phyloP scores from a whole-genome alignment of 2,888 invertebrate genomes.

The Ornithoptera priamus region DNA sequence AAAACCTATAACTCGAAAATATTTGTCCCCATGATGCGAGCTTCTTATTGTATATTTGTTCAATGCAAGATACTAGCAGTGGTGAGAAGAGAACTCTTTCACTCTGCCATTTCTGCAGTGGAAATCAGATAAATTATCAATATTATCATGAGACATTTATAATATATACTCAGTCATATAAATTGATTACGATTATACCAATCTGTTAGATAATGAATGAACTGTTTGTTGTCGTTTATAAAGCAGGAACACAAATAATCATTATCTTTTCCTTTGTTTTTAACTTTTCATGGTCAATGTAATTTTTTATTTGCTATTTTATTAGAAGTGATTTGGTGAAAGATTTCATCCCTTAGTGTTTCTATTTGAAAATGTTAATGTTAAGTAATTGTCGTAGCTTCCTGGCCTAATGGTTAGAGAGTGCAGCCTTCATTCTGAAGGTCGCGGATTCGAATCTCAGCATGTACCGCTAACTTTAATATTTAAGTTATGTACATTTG shows the following conservation, averaged over 20 bases:
- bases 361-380: too few relatives aligned
- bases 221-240: neutral
- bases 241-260: neutral
- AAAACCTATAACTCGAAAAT: neutral
- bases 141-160: neutral
- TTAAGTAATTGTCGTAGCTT: too few relatives aligned
- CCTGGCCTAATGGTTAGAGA: too few relatives aligned
- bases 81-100: neutral
- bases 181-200: slow-evolving; percentile 13
- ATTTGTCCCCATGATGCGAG: neutral
- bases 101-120: neutral
- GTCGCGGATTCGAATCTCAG: too few relatives aligned
- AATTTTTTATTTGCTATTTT: neutral
- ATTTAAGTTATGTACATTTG: too few relatives aligned
- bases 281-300: neutral
- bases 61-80: neutral
- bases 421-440: too few relatives aligned
- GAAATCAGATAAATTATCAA: neutral
- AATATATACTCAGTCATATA: slow-evolving; percentile 19
- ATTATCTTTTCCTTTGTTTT: neutral
- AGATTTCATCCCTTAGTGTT: too few relatives aligned
- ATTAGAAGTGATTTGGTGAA: neutral
- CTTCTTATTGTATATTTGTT: too few relatives aligned
- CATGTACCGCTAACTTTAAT: too few relatives aligned
- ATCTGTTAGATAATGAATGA: slow-evolving; percentile 20